Conservation (phyloP, 1,140 invertebrate species). For the Pogonomyrmex barbatus region DNA sequence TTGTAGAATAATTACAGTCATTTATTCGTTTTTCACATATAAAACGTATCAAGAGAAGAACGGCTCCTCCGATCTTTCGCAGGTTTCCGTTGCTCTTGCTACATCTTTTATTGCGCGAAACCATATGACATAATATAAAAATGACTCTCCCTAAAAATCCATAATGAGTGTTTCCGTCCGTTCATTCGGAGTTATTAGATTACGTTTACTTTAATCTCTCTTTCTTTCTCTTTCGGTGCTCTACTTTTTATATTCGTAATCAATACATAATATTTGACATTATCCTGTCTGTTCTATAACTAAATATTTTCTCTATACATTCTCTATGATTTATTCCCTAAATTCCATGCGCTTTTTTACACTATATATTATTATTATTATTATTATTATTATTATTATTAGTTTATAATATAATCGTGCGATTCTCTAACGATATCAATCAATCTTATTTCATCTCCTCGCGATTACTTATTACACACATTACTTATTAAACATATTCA, state of each 20-base stretch:
- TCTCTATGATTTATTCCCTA: conserved; percentile 59
- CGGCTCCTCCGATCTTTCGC: not conserved
- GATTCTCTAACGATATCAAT: conserved; percentile 38
- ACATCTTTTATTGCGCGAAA: conserved; percentile 55
- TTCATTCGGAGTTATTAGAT: conserved; percentile 30
- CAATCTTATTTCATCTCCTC: conserved; percentile 11
- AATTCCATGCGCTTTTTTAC: conserved; percentile 65
- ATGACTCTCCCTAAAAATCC: conserved; percentile 73
- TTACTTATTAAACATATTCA: conserved; percentile 49
- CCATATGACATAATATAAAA: conserved; percentile 72
- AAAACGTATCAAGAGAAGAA: conserved; percentile 70
- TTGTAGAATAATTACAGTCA: conserved; percentile 68
- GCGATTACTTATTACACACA: conserved; percentile 40
- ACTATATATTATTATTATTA: conserved; percentile 22
- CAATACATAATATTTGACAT: conserved; percentile 64
- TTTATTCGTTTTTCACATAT: conserved; percentile 72
- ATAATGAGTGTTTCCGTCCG: conserved; percentile 12
- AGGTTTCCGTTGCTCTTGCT: conserved; percentile 49
- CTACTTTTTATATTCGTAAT: conserved; percentile 33
- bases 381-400: not conserved
- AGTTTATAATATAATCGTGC: conserved; percentile 54
- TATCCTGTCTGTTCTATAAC: conserved; percentile 64
- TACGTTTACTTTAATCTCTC: conserved; percentile 37
- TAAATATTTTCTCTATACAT: conserved; percentile 75
- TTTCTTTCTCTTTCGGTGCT: conserved; percentile 6